phyloP scores from a whole-genome alignment of 1,140 invertebrate species.

The Bemisia tabaci region DNA sequence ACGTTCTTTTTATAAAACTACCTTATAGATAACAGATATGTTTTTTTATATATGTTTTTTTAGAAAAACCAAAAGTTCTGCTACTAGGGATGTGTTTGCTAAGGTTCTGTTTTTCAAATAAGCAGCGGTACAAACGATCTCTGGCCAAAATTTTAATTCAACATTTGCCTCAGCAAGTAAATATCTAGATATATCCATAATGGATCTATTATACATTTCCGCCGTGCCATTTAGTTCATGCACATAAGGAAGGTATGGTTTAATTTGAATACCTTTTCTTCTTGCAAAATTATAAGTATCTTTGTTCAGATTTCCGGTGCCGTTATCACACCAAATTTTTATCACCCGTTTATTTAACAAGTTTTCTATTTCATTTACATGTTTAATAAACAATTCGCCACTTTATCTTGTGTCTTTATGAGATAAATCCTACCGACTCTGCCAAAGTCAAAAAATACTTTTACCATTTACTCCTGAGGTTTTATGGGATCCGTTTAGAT shows the following conservation, averaged over 20 bases:
- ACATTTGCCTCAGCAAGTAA: slow-evolving; percentile 21
- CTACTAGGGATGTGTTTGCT: too few relatives aligned
- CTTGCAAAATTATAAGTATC: slow-evolving; percentile 17
- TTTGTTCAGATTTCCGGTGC: slow-evolving; percentile 22
- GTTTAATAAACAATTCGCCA: slow-evolving; percentile 15
- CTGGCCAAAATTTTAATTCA: too few relatives aligned
- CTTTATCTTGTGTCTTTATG: slow-evolving; percentile 16
- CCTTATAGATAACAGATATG: too few relatives aligned
- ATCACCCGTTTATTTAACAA: slow-evolving; percentile 21
- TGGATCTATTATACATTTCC: slow-evolving; percentile 19
- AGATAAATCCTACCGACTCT: slow-evolving; percentile 19
- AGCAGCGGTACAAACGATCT: slow-evolving; percentile 20
- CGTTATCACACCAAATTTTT: slow-evolving; percentile 23
- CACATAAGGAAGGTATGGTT: slow-evolving; percentile 16
- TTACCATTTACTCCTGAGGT: slow-evolving; percentile 15
- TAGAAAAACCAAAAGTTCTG: too few relatives aligned
- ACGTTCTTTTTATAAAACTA: too few relatives aligned
- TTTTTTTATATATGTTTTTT: too few relatives aligned
- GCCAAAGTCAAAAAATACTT: slow-evolving; percentile 23
- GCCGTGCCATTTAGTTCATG: slow-evolving; percentile 21
- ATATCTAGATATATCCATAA: slow-evolving; percentile 22
- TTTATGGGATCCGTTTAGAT: slow-evolving; percentile 12
- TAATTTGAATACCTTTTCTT: slow-evolving; percentile 17
- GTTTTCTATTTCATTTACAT: slow-evolving; percentile 18
- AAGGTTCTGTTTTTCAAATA: slow-evolving; percentile 25